These are phyloP conservation scores for Tachystola acroxantha DNA, from an alignment of 2,888 invertebrate genomes.

Conservation along the genomic window DNA sequence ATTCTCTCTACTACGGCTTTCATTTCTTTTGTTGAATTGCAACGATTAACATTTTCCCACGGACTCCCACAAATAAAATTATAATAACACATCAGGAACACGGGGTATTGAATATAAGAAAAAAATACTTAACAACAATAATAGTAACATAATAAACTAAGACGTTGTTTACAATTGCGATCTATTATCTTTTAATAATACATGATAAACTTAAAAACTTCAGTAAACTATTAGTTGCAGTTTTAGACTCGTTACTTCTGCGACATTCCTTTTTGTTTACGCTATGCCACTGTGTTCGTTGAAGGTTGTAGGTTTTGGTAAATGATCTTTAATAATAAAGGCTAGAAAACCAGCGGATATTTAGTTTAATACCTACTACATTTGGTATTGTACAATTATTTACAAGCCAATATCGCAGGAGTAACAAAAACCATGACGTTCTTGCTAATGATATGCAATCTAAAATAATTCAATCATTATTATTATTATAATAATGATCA, in stretches of 20 bases:
- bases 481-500: not conserved
- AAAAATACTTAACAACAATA: conserved; percentile 18
- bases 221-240: not conserved
- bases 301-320: too few species aligned
- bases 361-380: too few species aligned
- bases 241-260: conserved; percentile 1
- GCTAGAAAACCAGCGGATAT: too few species aligned
- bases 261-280: too few species aligned
- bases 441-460: not conserved
- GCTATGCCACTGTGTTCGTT: too few species aligned
- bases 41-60: too few species aligned
- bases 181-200: conserved; percentile 3
- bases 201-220: not conserved
- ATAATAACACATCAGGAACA: conserved; percentile 25
- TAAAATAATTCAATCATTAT: not conserved
- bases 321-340: too few species aligned
- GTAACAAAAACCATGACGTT: not conserved
- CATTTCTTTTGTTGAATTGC: too few species aligned
- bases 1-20: too few species aligned
- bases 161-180: conserved; percentile 1
- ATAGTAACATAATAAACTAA: conserved; percentile 4
- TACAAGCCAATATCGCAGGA: not conserved
- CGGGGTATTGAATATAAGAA: conserved; percentile 17
- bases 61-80: not conserved
- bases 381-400: too few species aligned